Evolutionary conservation across 2,888 invertebrate genomes (phyloP), one percentile per base, ranked within the genome.

Genomic region (Melanostoma mellinum): DNA sequence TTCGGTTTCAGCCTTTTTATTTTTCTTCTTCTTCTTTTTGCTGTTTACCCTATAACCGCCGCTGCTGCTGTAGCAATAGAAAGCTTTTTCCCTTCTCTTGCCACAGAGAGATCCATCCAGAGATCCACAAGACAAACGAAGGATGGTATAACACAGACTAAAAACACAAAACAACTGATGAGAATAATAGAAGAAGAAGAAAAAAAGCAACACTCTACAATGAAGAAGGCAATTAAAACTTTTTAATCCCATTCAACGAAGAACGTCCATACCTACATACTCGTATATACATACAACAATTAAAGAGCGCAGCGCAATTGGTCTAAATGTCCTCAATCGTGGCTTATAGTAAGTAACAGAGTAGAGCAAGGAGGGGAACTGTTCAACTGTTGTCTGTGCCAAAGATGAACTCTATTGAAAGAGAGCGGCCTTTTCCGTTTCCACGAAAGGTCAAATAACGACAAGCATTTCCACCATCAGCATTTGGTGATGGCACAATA

Each of bases 151-250:
- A 42, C n/a, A 5, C 33, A 33, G 10, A 58, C 33, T 20, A 20
- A 20, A n/a, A 10, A 60, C 33, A 61, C 48, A 30, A 63, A 50
- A 36, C 6, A 60, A 42, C 10, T 20, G 20, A 20, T 20, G 20
- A 42, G 5, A 42, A 38, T 44, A 52, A 33, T 20, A 52, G 3
- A 50, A 35, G 8, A 33, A 46, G 32, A 55, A 53, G 46, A 60
- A 6, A 53, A 52, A 60, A 6, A 48, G 4, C 55, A 48, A 20
- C 30, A 44, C 35, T 20, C 58, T 52, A 71, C 61, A 38, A 69
- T 48, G 46, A 75, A 60, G 65, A 68, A 71, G 79, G 84, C 79
- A 79, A 84, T 84, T 84, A 84, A 84, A 84, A 79, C 74, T 71
- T 84, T 84, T 79, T 75, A 79, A 79, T 84, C 79, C 71, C 65